Evolutionary conservation across 2,797 vertebrate genomes (phyloP).

Genomic region (Babyrousa celebensis): DNA sequence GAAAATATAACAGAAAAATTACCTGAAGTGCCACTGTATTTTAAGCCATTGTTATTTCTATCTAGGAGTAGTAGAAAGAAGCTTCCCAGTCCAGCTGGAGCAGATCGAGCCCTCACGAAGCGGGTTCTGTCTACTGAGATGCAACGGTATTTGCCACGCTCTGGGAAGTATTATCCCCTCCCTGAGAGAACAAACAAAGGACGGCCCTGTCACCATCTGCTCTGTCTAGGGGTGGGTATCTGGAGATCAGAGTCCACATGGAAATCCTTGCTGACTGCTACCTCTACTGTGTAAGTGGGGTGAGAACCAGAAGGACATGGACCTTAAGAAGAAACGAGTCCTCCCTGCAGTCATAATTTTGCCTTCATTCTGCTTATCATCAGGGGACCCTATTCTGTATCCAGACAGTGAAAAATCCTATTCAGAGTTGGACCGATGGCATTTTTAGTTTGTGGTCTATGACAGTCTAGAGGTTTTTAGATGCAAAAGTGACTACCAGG

Average conservation of each 20-base stretch:
- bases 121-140: not conserved
- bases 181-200: not conserved
- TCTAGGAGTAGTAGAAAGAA: conserved; percentile 45
- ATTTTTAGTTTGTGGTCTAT: conserved; percentile 8
- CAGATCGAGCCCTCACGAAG: not conserved
- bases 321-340: not conserved
- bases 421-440: not conserved
- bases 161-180: not conserved
- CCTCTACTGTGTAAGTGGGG: not conserved
- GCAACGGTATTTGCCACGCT: not conserved
- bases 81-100: not conserved
- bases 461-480: conserved; percentile 6
- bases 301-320: not conserved
- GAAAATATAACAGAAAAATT: conserved; percentile 29
- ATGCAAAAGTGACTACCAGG: not conserved
- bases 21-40: conserved; percentile 23
- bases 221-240: not conserved
- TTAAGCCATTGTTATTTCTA: not conserved
- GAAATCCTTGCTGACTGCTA: not conserved
- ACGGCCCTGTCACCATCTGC: no score
- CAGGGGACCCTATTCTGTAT: not conserved
- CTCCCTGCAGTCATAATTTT: not conserved
- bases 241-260: not conserved
- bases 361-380: not conserved
- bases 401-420: conserved; percentile 18